These are phyloP conservation scores for Galerucella calmariensis DNA, from an alignment of 2,888 invertebrate species.

Conservation along the genomic window DNA sequence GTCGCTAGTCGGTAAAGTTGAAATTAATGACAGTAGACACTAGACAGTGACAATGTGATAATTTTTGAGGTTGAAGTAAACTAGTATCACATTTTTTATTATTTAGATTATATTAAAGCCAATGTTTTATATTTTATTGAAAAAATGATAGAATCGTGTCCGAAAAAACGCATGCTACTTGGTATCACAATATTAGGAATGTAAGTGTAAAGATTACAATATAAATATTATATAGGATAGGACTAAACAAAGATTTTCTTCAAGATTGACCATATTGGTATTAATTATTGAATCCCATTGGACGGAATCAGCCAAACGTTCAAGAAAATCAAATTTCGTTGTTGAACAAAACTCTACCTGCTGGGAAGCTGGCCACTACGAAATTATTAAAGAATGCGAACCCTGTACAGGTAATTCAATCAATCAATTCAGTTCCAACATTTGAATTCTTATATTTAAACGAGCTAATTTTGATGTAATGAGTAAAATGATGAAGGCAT, in stretches of 20 bases:
- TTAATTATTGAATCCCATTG: constrained; percentile 84
- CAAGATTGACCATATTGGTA: constrained; percentile 82
- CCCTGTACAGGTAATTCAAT: constrained; percentile 77
- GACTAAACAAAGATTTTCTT: constrained; percentile 21
- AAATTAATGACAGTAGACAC: background rate
- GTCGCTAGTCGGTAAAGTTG: background rate
- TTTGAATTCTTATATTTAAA: no score
- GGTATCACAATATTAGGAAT: constrained; percentile 81
- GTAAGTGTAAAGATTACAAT: constrained; percentile 67
- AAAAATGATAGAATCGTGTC: constrained; percentile 85
- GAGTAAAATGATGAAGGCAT: no score
- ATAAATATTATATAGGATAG: constrained; percentile 9
- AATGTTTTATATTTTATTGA: background rate
- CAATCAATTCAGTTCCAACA: background rate
- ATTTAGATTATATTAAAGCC: background rate
- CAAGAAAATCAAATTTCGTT: constrained; percentile 72
- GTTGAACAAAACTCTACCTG: constrained; percentile 84
- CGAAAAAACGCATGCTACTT: constrained; percentile 84
- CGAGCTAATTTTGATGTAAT: no score
- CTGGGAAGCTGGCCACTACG: constrained; percentile 77
- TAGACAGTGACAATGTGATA: background rate
- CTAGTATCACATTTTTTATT: background rate
- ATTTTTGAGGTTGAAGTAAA: background rate
- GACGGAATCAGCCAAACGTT: constrained; percentile 68
- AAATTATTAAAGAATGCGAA: constrained; percentile 81